Base-by-base conservation (phyloP, 2,113 vertebrate genomes). In the Rallus limicola region DNA sequence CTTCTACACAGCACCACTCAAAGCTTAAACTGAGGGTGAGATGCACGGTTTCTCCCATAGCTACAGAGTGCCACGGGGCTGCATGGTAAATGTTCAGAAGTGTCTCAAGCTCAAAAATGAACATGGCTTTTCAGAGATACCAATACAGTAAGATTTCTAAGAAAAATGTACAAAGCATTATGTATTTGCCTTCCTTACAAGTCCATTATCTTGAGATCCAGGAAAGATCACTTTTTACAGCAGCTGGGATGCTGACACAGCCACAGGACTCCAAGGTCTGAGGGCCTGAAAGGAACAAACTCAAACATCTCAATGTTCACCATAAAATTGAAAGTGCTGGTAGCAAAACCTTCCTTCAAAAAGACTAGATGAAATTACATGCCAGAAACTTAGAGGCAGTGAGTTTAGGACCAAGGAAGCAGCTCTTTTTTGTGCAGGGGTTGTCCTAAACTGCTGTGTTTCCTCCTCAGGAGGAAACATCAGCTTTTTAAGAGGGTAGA, bases 381-480 rank as follows among this genome's bases (percentile, higher is more conserved):
- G 20, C 46, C 58, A 60, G 78, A 55, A 62, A 15, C 12, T 5
- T 6, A 26, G 23, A 70, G n/a, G 19, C n/a, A 29, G 50, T 8
- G 26, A 40, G n/a, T 12, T 24, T 26, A 34, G 74, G 62, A 33
- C 5, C 28, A 18, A 21, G 48, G 82, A 11, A 64, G 55, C 70
- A 33, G 13, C 48, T 67, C 24, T 46, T 18, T 72, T 42, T 75
- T 42, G 53, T 28, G 9, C 1, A 1, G 9, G 5, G 34, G 16
- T 26, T 48, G 53, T 26, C 11, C 13, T 24, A 15, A 29, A 50
- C 20, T 3, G 28, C 24, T 0, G 3, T 0, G 3, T 1, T 7
- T 48, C 38, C 40, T 59, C 34, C 48, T 12, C 55, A 36, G n/a
- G n/a, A n/a, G n/a, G n/a, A n/a, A n/a, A n/a, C n/a, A n/a, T n/a